These are phyloP conservation scores for Dipodomys stephensi DNA, from an alignment of 2,113 vertebrate species.

Conservation along the genomic window DNA sequence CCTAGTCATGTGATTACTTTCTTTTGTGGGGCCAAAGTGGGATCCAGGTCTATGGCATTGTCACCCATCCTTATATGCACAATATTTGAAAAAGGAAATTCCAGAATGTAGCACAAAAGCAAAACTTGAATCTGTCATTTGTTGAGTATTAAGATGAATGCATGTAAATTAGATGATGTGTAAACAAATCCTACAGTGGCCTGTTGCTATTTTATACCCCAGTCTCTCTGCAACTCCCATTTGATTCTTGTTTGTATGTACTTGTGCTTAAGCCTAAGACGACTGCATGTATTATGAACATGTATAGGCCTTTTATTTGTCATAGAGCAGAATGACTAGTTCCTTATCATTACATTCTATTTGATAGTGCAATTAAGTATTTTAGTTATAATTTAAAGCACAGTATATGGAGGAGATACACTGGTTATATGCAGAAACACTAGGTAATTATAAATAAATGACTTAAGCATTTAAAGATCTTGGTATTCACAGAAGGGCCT, in stretches of 20 bases:
- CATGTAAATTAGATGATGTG: background rate
- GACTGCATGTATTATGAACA: background rate
- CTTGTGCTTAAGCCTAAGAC: background rate
- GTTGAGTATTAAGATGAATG: no score
- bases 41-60: background rate
- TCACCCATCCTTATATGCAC: background rate
- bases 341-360: background rate
- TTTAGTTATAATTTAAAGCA: background rate
- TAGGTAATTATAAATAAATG: background rate
- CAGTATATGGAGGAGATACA: no score
- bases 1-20: background rate
- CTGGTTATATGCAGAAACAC: background rate
- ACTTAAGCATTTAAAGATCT: background rate
- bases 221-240: background rate
- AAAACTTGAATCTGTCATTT: background rate
- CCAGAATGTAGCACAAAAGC: background rate
- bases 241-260: background rate
- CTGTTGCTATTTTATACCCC: no score
- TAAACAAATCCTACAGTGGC: no score
- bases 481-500: background rate
- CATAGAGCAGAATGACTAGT: background rate
- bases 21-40: background rate
- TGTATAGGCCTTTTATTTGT: background rate
- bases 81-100: background rate
- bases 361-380: background rate